phyloP scores from a whole-genome alignment of 2,888 invertebrate species.

The Notodonta ziczac region DNA sequence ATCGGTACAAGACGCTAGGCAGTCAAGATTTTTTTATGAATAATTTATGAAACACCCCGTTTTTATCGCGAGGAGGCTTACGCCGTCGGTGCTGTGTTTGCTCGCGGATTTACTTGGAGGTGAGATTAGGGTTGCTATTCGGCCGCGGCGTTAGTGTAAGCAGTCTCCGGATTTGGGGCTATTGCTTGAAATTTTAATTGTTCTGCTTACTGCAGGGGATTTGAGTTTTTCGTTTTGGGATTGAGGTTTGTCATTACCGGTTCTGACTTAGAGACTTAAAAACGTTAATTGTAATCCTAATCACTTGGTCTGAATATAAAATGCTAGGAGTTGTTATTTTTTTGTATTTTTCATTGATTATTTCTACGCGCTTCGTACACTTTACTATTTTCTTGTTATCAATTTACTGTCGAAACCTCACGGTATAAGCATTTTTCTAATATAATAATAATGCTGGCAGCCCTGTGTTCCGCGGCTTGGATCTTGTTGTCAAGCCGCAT shows the following conservation, averaged over 20 bases:
- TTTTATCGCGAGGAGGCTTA: conserved; percentile 59
- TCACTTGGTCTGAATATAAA: too few species aligned
- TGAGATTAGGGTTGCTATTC: conserved; percentile 32
- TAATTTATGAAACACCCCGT: conserved; percentile 71
- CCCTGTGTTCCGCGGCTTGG: conserved; percentile 21
- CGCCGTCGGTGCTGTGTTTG: conserved; percentile 46
- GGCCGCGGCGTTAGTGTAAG: background rate
- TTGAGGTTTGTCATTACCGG: background rate
- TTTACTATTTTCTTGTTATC: too few species aligned
- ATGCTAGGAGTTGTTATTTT: too few species aligned
- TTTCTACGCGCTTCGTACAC: too few species aligned
- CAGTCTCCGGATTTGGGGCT: background rate
- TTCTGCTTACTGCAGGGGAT: background rate
- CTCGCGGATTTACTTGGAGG: conserved; percentile 44
- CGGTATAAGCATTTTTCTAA: too few species aligned
- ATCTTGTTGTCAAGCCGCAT: conserved; percentile 44
- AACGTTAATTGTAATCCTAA: background rate
- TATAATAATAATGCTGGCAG: conserved; percentile 5
- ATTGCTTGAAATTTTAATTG: conserved; percentile 1
- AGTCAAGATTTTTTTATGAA: conserved; percentile 78
- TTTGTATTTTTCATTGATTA: too few species aligned
- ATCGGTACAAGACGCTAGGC: conserved; percentile 19
- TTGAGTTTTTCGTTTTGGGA: background rate
- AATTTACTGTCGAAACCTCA: too few species aligned
- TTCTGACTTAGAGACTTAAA: conserved; percentile 6